Evolutionary conservation across 2,888 invertebrate species (phyloP), one percentile per base, ranked within the genome.

Genomic region (Trissonchulus latispiculum): DNA sequence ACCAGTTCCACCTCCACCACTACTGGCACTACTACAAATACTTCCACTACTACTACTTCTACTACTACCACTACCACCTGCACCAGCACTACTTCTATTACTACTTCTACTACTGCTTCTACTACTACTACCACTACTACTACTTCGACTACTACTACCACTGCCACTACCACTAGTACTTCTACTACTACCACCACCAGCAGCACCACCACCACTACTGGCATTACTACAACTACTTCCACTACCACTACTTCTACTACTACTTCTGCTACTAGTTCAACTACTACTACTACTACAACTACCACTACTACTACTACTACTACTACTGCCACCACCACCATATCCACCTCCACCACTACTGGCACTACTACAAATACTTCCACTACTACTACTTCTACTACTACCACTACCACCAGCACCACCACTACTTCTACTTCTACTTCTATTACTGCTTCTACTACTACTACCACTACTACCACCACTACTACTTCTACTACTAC

Each of bases 401-500:
- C n/a, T n/a, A n/a, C n/a, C n/a, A n/a, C n/a, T n/a, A n/a, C n/a
- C n/a, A n/a, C n/a, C n/a, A n/a, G n/a, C n/a, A n/a, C n/a, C n/a
- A n/a, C n/a, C n/a, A n/a, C n/a, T n/a, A n/a, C n/a, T n/a, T n/a
- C 23, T 70, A 70, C 70, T 70, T 18, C 33, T 70, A 48, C 70
- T 70, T n/a, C 61, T 70, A 48, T 59, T 62, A 62, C 61, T 70
- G 48, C 70, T 70, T 23, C 70, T 70, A 70, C 64, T 62, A 70
- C 64, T 70, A 48, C 70, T 61, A 48, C 70, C 48, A 48, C 70
- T 70, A 62, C 70, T 70, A 23, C 70, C n/a, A 70, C 70, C 48
- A 70, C 61, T 70, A n/a, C 70, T 70, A 48, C 70, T 62, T n/a
- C 70, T 70, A n/a, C 70, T 70, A 48, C 64, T 70, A 61, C 64